Conservation (phyloP, 2,888 invertebrate genomes). For the Electrophaes corylata region DNA sequence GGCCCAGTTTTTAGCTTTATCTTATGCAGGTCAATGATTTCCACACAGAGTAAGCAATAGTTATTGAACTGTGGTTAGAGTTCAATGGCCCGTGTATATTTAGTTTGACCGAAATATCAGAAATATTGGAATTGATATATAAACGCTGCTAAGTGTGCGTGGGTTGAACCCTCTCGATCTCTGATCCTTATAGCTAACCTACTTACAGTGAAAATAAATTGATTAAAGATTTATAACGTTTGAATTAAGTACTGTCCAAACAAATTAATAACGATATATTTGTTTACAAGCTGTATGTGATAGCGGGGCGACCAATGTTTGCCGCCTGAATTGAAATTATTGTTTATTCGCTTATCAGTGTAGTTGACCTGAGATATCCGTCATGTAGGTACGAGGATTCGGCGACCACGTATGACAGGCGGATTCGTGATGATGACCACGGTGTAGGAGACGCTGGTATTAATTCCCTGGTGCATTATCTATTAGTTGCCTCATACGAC, state of each 20-base stretch:
- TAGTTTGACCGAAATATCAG: constrained; percentile 52
- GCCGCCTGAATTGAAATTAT: no score
- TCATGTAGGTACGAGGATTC: no score
- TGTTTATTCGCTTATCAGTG: background rate
- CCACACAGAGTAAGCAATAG: constrained; percentile 29
- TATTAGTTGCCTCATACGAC: no score
- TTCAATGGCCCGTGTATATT: constrained; percentile 59
- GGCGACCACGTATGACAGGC: no score
- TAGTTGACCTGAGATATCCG: background rate
- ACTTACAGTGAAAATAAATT: constrained; percentile 9
- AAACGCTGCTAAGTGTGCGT: constrained; percentile 35
- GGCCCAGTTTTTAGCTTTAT: constrained; percentile 60
- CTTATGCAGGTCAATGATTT: constrained; percentile 62
- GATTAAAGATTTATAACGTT: constrained; percentile 3
- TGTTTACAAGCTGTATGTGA: no score
- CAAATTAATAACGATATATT: background rate
- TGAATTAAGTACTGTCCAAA: background rate
- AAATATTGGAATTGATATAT: constrained; percentile 44
- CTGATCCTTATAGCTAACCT: constrained; percentile 9
- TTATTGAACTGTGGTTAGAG: constrained; percentile 40
- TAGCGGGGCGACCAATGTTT: no score
- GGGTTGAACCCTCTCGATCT: constrained; percentile 12
- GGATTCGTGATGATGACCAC: no score
- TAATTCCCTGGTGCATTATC: no score
- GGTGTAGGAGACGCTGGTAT: no score